Evolutionary conservation across 2,113 vertebrate genomes (phyloP).

Genomic region (Trogon melanurus): DNA sequence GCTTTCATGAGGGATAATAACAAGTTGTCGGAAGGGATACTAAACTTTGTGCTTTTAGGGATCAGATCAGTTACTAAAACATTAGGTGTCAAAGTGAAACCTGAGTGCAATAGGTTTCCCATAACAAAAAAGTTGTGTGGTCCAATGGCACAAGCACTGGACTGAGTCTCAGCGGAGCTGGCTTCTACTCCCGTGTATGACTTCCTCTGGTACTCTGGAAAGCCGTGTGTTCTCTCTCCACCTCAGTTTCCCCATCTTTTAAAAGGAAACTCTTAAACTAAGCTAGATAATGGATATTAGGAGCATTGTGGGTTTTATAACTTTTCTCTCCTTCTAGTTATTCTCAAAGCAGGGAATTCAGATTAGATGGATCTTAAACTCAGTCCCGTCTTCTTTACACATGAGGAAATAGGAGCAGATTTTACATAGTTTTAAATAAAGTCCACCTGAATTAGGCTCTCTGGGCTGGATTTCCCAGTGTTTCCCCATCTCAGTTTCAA

Average conservation of each 20-base stretch:
- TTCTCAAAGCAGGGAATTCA: neutral
- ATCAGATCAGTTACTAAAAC: neutral
- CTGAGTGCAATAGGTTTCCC: neutral
- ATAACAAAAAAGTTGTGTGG: neutral
- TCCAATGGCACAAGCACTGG: accelerated
- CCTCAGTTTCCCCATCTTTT: neutral
- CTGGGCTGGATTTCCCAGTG: neutral
- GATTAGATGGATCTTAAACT: neutral
- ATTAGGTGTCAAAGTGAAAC: neutral
- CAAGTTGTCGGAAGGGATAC: neutral
- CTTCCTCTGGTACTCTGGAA: neutral
- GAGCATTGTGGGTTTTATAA: neutral
- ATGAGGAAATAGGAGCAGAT: neutral
- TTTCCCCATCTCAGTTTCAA: neutral
- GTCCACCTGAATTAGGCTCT: neutral
- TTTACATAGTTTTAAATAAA: neutral
- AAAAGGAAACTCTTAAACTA: neutral
- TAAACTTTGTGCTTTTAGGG: neutral
- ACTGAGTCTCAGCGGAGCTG: neutral
- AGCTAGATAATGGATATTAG: neutral
- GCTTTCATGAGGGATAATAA: neutral
- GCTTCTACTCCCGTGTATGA: neutral
- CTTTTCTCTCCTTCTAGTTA: neutral
- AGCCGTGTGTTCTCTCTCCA: neutral
- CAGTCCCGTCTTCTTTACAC: neutral